Conservation (phyloP, 2,888 invertebrate genomes). For the Phorcus lineatus region DNA sequence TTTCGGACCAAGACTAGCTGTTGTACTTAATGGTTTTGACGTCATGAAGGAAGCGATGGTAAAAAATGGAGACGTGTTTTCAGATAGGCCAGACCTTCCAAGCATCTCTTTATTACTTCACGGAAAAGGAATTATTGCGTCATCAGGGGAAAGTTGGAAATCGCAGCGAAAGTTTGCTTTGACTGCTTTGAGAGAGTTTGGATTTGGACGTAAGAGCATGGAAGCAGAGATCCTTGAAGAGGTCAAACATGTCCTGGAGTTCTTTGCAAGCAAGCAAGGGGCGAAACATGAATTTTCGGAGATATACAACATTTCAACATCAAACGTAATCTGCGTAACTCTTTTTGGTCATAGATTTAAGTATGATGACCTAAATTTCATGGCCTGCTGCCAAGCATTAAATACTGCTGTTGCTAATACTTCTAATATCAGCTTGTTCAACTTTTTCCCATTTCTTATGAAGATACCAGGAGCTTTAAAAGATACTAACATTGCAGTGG, state of each 20-base stretch:
- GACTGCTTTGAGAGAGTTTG: slow-evolving; percentile 8
- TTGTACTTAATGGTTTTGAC: slow-evolving; percentile 18
- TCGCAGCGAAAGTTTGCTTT: slow-evolving; percentile 23
- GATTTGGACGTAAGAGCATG: slow-evolving; percentile 29
- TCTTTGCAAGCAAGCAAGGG: slow-evolving; percentile 11
- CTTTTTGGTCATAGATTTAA: slow-evolving; percentile 28
- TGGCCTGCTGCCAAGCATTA: background rate
- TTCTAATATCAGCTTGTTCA: background rate
- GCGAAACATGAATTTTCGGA: slow-evolving; percentile 5
- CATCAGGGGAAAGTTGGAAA: slow-evolving; percentile 7
- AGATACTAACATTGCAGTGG: background rate
- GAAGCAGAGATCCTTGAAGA: slow-evolving; percentile 21
- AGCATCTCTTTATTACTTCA: background rate
- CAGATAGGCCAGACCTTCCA: slow-evolving; percentile 10
- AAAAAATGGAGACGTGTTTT: slow-evolving; percentile 24
- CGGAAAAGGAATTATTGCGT: slow-evolving; percentile 15
- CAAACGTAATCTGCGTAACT: slow-evolving; percentile 25
- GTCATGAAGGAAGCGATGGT: slow-evolving; percentile 23
- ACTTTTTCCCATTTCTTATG: slow-evolving; percentile 20
- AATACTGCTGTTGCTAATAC: background rate
- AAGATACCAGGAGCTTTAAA: slow-evolving; percentile 26
- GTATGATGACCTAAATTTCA: slow-evolving; percentile 15
- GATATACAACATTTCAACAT: background rate
- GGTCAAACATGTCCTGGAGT: background rate
- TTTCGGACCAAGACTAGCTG: background rate